These are phyloP conservation scores for Hybos culiciformis DNA, from an alignment of 2,888 invertebrate genomes.

Conservation along the genomic window DNA sequence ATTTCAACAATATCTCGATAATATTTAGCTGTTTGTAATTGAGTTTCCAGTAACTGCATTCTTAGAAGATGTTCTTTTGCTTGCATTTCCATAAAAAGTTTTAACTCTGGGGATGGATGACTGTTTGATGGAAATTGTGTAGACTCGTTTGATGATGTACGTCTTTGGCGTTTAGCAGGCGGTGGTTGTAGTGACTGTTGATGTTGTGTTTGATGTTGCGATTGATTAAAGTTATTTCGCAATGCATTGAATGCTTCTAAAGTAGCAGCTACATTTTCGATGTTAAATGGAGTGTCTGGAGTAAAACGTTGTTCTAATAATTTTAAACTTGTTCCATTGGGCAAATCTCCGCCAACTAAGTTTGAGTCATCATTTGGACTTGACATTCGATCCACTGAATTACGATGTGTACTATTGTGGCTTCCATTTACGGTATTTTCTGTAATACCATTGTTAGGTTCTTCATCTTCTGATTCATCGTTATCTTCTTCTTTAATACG, in stretches of 20 bases:
- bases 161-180: slow-evolving; percentile 24
- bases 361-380: slow-evolving; percentile 13
- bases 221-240: slow-evolving; percentile 17
- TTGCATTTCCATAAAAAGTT: slow-evolving; percentile 34
- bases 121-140: slow-evolving; percentile 4
- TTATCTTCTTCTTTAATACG: slow-evolving; percentile 8
- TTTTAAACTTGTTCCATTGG: slow-evolving; percentile 6
- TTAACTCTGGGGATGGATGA: slow-evolving; percentile 21
- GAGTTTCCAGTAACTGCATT: slow-evolving; percentile 35
- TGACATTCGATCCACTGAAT: slow-evolving; percentile 11
- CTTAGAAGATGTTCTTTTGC: slow-evolving; percentile 35
- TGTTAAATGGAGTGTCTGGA: slow-evolving; percentile 25
- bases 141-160: slow-evolving; percentile 19
- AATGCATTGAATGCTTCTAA: slow-evolving; percentile 33
- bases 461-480: slow-evolving; percentile 6
- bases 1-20: slow-evolving; percentile 45
- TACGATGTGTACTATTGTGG: slow-evolving; percentile 17
- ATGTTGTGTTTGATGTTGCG: slow-evolving; percentile 21
- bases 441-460: slow-evolving; percentile 9
- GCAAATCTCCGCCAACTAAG: slow-evolving; percentile 9
- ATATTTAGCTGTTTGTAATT: slow-evolving; percentile 35
- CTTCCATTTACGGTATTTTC: slow-evolving; percentile 7
- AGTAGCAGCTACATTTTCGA: slow-evolving; percentile 34
- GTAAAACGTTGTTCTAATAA: slow-evolving; percentile 24
- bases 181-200: slow-evolving; percentile 23